phyloP scores from a whole-genome alignment of 2,797 vertebrate species.

The Spheniscus humboldti region DNA sequence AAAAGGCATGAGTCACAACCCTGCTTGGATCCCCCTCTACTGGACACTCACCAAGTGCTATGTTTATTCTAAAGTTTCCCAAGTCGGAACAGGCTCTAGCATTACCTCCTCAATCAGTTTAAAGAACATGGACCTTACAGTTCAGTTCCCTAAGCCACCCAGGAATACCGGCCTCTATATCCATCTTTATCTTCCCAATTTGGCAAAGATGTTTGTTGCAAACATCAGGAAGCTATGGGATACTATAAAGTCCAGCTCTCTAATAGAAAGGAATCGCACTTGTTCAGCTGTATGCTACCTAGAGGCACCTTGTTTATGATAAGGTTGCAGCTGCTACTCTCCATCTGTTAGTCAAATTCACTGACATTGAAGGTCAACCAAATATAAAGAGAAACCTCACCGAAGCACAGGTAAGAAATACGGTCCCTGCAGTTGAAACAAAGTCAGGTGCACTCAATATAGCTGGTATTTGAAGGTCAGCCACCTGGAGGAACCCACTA shows the following conservation, averaged over 20 bases:
- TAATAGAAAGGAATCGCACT: background rate
- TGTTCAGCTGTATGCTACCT: background rate
- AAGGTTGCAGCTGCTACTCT: background rate
- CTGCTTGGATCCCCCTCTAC: constrained; percentile 17
- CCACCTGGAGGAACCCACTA: background rate
- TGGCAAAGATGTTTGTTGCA: background rate
- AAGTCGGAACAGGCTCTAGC: background rate
- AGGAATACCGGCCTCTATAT: background rate
- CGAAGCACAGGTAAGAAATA: background rate
- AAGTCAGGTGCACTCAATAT: background rate
- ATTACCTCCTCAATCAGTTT: background rate
- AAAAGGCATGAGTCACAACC: constrained; percentile 51
- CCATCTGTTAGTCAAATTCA: background rate
- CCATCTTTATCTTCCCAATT: background rate
- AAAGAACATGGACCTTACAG: background rate
- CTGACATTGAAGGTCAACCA: background rate
- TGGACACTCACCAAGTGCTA: constrained; percentile 40
- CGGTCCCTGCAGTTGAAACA: background rate
- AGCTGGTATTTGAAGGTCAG: background rate
- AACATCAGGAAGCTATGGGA: background rate
- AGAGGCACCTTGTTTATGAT: background rate
- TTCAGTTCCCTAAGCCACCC: background rate
- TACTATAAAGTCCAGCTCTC: background rate
- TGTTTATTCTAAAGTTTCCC: background rate
- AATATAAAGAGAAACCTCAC: background rate